Evolutionary conservation across 2,113 vertebrate species (phyloP).

Genomic region (Gnathonemus longibarbis): DNA sequence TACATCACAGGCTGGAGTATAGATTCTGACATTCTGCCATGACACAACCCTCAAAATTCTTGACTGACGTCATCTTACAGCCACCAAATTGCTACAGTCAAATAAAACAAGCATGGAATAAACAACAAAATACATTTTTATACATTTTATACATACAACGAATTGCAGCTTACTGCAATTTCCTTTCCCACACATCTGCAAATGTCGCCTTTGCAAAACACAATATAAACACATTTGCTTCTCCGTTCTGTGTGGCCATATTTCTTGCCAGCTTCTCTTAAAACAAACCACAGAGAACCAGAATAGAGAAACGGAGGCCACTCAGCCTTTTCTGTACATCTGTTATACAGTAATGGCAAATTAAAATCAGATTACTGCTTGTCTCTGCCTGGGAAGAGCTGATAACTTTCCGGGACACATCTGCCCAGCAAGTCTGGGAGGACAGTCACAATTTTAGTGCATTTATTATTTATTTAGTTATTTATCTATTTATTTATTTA

Average conservation of each 20-base stretch:
- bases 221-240: not conserved
- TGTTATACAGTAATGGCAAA: slow-evolving; percentile 11
- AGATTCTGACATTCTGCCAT: not conserved
- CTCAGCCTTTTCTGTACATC: slow-evolving; percentile 7
- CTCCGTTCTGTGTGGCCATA: not conserved
- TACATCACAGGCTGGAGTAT: not conserved
- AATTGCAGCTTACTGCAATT: not conserved
- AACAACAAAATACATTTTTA: not conserved
- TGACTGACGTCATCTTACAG: not conserved
- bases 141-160: not conserved
- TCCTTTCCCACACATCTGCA: not conserved
- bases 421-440: not conserved
- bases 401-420: not conserved
- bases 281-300: slow-evolving; percentile 9
- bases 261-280: not conserved
- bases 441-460: not conserved
- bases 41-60: not conserved
- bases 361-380: slow-evolving; percentile 19
- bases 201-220: not conserved
- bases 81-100: not conserved
- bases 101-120: not conserved
- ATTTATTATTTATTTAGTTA: not conserved
- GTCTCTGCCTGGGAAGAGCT: not conserved
- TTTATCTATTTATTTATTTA: not conserved
- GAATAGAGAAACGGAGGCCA: not conserved